These are phyloP conservation scores for Brachyalestes nurse DNA, from an alignment of 2,797 vertebrate genomes.

Conservation along the genomic window DNA sequence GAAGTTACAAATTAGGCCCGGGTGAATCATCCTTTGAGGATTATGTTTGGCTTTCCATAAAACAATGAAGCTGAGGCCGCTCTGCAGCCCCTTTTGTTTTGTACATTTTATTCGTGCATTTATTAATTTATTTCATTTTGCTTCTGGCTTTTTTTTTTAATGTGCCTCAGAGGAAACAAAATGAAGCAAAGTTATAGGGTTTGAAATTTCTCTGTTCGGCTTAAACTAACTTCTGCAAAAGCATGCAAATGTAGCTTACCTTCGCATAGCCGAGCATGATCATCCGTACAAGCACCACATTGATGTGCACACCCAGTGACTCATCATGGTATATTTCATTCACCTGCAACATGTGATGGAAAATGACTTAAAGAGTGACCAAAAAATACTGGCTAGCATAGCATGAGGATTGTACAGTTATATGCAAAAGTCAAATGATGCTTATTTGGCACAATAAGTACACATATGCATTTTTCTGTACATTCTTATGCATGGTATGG, in stretches of 20 bases:
- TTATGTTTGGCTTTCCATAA: background rate
- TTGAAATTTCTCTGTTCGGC: background rate
- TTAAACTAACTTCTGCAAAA: background rate
- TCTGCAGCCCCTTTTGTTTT: background rate
- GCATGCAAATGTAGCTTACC: conserved; percentile 72
- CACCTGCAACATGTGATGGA: conserved; percentile 78
- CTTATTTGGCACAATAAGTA: no score
- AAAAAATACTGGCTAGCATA: background rate
- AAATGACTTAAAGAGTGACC: background rate
- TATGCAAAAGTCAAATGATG: no score
- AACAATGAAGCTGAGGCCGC: background rate
- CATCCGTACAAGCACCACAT: conserved; percentile 97
- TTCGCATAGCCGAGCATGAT: conserved; percentile 97
- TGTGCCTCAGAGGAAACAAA: background rate
- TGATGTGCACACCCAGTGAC: conserved; percentile 93
- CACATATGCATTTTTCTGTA: no score
- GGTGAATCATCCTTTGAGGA: background rate
- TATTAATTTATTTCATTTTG: background rate
- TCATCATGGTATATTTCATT: conserved; percentile 99
- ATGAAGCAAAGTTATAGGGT: background rate
- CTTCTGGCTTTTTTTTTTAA: background rate
- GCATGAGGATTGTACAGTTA: no score
- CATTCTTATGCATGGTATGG: no score
- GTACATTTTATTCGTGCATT: background rate
- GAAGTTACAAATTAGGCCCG: background rate